Conservation (phyloP, 2,113 vertebrate species). For the Pontoporia blainvillei region DNA sequence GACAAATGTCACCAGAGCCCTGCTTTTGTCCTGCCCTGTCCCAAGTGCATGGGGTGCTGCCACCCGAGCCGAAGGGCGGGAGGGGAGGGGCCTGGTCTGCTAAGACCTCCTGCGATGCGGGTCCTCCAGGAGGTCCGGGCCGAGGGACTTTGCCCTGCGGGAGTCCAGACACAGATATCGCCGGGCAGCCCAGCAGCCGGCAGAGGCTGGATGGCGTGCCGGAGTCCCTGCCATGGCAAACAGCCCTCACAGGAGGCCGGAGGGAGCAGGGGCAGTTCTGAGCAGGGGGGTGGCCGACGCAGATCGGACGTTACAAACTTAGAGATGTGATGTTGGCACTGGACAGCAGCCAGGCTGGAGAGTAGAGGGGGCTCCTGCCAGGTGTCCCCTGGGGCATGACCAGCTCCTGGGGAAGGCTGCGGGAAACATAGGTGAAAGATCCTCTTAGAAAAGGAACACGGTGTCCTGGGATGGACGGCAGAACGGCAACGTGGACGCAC, state of each 20-base stretch:
- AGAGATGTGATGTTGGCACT: neutral
- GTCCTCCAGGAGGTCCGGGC: neutral
- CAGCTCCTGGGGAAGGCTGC: neutral
- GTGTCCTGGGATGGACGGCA: neutral
- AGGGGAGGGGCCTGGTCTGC: neutral
- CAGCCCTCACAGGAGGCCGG: neutral
- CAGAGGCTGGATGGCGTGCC: neutral
- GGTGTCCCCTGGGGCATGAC: neutral
- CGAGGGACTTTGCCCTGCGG: neutral
- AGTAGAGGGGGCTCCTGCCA: neutral
- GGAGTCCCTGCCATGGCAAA: too few relatives aligned
- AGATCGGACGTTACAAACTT: neutral
- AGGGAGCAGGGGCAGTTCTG: neutral
- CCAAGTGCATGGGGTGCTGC: neutral
- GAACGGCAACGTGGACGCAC: rapidly evolving
- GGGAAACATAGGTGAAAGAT: too few relatives aligned
- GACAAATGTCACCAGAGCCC: neutral
- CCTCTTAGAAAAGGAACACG: neutral
- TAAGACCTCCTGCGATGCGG: neutral
- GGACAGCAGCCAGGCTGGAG: neutral
- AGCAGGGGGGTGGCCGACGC: neutral
- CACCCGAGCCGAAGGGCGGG: neutral
- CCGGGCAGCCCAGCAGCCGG: neutral
- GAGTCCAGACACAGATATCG: neutral
- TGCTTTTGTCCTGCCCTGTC: neutral